phyloP scores from a whole-genome alignment of 2,888 invertebrate genomes.

The Thysanoteuthis rhombus region DNA sequence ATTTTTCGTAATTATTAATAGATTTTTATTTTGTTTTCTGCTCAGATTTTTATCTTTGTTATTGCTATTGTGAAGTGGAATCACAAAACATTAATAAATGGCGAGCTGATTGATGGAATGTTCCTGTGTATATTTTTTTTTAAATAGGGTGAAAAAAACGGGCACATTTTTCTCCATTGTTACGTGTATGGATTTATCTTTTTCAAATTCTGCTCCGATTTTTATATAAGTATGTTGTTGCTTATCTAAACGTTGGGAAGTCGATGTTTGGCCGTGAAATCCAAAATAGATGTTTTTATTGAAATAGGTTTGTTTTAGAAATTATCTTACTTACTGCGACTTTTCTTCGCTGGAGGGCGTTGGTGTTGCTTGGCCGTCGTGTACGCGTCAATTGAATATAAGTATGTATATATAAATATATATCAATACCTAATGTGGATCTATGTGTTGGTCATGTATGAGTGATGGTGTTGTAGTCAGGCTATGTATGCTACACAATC shows the following conservation, averaged over 20 bases:
- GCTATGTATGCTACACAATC: background rate
- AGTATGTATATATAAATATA: background rate
- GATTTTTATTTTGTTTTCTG: too few relatives aligned
- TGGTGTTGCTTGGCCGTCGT: conserved; percentile 13
- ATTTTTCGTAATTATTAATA: too few relatives aligned
- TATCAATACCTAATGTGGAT: background rate
- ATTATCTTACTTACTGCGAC: conserved; percentile 33
- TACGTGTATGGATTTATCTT: background rate
- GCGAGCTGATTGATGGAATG: too few relatives aligned
- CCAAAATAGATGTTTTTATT: background rate
- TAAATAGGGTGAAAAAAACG: background rate
- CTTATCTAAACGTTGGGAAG: background rate
- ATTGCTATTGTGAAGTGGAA: too few relatives aligned
- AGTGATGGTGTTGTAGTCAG: background rate
- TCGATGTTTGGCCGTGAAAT: background rate
- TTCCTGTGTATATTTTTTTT: background rate
- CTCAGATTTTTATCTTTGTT: too few relatives aligned
- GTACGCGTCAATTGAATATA: background rate
- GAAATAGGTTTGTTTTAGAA: conserved; percentile 18
- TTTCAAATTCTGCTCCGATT: background rate
- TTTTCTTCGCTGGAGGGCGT: conserved; percentile 31
- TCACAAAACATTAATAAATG: too few relatives aligned
- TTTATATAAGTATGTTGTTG: background rate
- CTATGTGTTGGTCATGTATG: background rate
- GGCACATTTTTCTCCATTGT: background rate